Evolutionary conservation across 2,113 vertebrate species (phyloP).

Genomic region (Myocastor coypus): DNA sequence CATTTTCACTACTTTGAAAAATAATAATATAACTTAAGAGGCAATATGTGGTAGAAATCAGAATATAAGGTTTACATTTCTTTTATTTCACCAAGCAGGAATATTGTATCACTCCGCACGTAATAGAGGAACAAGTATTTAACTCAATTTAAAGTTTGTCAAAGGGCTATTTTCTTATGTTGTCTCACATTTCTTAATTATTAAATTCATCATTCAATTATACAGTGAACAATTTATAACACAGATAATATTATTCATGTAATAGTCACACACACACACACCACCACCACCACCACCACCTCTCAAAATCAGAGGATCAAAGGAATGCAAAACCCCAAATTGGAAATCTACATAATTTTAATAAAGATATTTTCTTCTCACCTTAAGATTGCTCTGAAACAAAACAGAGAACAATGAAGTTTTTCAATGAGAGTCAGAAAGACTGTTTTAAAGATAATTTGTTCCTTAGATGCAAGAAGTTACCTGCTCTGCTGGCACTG

Average conservation of each 20-base stretch:
- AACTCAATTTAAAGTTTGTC: slow-evolving; percentile 5
- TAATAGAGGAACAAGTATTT: background rate
- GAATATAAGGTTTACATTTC: slow-evolving; percentile 5
- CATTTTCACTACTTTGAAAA: background rate
- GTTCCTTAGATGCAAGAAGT: background rate
- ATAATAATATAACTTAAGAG: background rate
- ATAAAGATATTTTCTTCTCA: background rate
- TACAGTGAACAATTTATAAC: background rate
- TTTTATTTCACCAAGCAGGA: background rate
- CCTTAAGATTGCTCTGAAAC: slow-evolving; percentile 25
- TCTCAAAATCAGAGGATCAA: background rate
- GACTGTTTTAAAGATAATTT: background rate
- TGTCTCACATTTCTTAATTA: slow-evolving; percentile 34
- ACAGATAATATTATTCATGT: background rate
- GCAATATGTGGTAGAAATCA: background rate
- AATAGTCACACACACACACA: background rate
- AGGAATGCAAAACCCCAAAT: background rate
- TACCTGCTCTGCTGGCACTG: background rate
- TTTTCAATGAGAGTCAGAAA: background rate
- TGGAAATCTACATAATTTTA: background rate
- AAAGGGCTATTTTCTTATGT: background rate
- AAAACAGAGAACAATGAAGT: background rate
- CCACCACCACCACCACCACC: background rate
- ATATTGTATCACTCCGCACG: background rate
- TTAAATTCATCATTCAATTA: background rate